phyloP scores from a whole-genome alignment of 2,888 invertebrate species.

The Endotricha flammealis region DNA sequence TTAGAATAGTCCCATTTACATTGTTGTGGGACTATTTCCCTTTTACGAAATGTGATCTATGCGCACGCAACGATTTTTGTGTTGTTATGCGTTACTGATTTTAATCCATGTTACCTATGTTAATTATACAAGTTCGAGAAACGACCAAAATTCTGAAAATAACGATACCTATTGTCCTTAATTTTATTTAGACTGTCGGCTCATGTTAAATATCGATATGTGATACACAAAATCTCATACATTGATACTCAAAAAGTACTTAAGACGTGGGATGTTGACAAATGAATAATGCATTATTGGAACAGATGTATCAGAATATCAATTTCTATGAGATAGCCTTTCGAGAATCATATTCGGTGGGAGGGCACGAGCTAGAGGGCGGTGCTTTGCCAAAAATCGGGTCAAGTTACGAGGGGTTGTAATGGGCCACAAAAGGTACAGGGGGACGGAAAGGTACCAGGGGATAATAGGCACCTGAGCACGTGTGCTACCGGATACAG shows the following conservation, averaged over 20 bases:
- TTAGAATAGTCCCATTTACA: constrained; percentile 30
- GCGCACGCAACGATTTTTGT: background rate
- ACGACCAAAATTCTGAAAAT: too few species aligned
- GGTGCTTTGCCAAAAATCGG: constrained; percentile 50
- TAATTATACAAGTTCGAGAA: too few species aligned
- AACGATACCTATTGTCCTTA: too few species aligned
- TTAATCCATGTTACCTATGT: too few species aligned
- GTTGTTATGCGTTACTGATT: too few species aligned
- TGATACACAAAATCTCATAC: too few species aligned
- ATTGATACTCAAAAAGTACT: too few species aligned
- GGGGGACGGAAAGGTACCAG: constrained; percentile 40
- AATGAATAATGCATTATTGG: constrained; percentile 32
- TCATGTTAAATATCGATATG: too few species aligned
- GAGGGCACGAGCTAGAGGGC: constrained; percentile 70
- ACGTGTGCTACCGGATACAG: constrained; percentile 74
- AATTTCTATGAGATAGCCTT: constrained; percentile 33
- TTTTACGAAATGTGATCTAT: background rate
- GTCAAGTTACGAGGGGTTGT: constrained; percentile 67
- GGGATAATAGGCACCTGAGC: constrained; percentile 75
- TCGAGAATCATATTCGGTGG: constrained; percentile 48
- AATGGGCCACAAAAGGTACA: constrained; percentile 52
- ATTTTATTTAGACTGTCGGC: too few species aligned
- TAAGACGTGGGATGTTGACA: constrained; percentile 40
- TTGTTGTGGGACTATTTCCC: background rate
- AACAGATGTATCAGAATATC: constrained; percentile 57